phyloP scores from a whole-genome alignment of 2,113 vertebrate genomes.

The Halcyon malimbica region DNA sequence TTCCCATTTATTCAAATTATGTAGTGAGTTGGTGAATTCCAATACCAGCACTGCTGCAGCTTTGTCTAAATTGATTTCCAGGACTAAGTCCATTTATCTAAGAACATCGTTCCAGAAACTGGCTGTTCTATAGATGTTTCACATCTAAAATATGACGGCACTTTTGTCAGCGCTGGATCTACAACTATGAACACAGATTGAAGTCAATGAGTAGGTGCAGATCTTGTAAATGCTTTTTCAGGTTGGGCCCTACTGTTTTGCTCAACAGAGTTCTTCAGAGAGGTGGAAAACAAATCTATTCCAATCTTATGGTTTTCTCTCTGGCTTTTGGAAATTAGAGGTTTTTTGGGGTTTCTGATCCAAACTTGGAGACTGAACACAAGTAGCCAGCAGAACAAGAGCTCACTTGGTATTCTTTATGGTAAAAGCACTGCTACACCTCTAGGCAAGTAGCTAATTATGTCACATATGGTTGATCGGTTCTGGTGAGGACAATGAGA shows the following conservation, averaged over 20 bases:
- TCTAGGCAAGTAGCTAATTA: not conserved
- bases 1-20: constrained; percentile 76
- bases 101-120: constrained; percentile 58
- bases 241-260: not conserved
- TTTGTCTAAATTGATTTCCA: constrained; percentile 76
- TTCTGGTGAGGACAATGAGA: constrained; percentile 47
- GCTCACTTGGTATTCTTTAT: not conserved
- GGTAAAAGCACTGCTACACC: not conserved
- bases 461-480: not conserved
- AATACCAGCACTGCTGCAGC: constrained; percentile 60
- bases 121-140: constrained; percentile 5
- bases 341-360: not conserved
- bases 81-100: constrained; percentile 70
- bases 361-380: not conserved
- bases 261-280: not conserved
- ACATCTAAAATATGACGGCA: constrained; percentile 22
- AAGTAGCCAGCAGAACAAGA: not conserved
- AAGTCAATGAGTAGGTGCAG: not conserved
- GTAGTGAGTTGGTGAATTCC: constrained; percentile 67
- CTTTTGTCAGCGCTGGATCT: not conserved
- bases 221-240: constrained; percentile 1
- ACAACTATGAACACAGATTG: constrained; percentile 4
- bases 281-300: not conserved
- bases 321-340: not conserved
- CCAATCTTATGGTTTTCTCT: not conserved